Percentiles rank a stretch among this genome's conserved stretches.
These are phyloP conservation scores for Calameuta pallipes DNA, from an alignment of 2,888 invertebrate genomes.

Conservation along the genomic window DNA sequence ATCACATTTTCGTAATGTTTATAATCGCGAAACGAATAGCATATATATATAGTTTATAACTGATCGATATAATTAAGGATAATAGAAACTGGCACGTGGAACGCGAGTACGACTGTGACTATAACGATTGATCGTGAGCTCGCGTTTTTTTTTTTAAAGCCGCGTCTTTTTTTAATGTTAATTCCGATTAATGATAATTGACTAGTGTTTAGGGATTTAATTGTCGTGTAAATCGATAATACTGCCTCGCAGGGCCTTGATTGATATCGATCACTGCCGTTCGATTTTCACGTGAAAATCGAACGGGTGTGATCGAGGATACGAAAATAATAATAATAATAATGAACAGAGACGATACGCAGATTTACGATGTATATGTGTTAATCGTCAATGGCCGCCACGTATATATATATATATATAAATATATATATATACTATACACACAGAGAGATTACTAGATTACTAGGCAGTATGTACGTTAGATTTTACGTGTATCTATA, in stretches of 20 bases:
- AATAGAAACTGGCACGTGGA: too few species aligned
- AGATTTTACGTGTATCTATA: conserved; percentile 4
- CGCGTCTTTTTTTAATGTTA: background rate
- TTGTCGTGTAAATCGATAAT: conserved; percentile 33
- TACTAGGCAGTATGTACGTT: conserved; percentile 37
- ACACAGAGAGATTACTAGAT: conserved; percentile 61
- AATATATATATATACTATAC: too few species aligned
- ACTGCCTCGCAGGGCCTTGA: conserved; percentile 65
- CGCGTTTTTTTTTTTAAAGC: too few species aligned
- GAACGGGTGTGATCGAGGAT: too few species aligned
- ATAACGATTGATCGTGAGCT: too few species aligned
- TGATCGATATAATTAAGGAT: too few species aligned
- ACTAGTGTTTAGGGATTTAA: conserved; percentile 39
- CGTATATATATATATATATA: conserved; percentile 34
- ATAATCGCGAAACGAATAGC: too few species aligned
- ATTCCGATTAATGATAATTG: conserved; percentile 30
- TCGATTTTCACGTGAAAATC: background rate
- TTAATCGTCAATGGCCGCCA: conserved; percentile 41
- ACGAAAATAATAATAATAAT: too few species aligned
- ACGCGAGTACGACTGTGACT: too few species aligned
- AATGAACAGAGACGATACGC: too few species aligned
- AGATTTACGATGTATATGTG: background rate
- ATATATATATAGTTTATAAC: too few species aligned
- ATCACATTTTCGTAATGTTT: too few species aligned
- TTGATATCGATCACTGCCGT: conserved; percentile 52